Conservation (phyloP, 2,888 invertebrate genomes). For the Lepidocyrtinus sp. region DNA sequence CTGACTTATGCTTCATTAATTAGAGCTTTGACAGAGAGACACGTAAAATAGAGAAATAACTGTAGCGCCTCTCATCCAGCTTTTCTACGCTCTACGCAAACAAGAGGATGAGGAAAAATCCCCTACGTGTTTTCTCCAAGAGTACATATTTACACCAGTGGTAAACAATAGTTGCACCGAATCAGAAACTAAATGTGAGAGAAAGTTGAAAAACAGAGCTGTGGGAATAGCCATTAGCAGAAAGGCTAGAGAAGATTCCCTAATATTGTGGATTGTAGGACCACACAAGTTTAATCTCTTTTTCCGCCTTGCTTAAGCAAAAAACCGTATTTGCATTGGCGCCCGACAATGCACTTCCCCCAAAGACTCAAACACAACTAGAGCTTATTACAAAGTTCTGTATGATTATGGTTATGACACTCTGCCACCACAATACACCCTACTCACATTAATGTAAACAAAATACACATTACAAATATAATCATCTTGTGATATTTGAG, state of each 20-base stretch:
- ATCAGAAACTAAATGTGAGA: not conserved
- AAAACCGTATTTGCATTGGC: not conserved
- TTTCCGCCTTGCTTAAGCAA: conserved; percentile 6
- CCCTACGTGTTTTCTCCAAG: too few relatives aligned
- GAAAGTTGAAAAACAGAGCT: not conserved
- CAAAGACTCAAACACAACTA: too few relatives aligned
- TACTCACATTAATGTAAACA: not conserved
- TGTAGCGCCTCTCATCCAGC: not conserved
- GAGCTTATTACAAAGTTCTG: conserved; percentile 4
- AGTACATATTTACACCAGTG: too few relatives aligned
- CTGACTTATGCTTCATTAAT: conserved; percentile 58
- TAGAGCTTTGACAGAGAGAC: conserved; percentile 52
- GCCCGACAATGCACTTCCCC: not conserved
- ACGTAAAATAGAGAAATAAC: conserved; percentile 22
- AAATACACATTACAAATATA: not conserved
- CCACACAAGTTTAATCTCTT: conserved; percentile 50
- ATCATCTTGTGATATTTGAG: not conserved
- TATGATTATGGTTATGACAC: not conserved
- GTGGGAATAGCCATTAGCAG: not conserved
- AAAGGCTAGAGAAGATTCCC: not conserved
- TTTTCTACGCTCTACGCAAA: conserved; percentile 11
- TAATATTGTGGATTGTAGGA: conserved; percentile 3
- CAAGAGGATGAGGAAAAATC: not conserved
- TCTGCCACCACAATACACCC: not conserved
- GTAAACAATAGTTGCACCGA: not conserved